phyloP scores from a whole-genome alignment of 2,888 invertebrate species.

The Vesta saturnalis region DNA sequence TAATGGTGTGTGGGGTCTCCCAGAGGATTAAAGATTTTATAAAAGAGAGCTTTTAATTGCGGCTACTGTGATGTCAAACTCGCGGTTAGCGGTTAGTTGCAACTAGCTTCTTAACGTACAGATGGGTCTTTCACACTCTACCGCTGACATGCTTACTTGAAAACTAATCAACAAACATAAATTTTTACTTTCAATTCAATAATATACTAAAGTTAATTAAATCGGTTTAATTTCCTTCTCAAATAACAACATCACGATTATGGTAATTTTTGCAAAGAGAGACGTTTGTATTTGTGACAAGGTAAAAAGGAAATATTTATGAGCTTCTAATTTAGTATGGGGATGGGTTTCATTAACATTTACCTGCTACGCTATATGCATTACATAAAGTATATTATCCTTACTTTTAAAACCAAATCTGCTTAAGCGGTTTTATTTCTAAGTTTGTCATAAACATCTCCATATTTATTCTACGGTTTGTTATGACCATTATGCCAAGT shows the following conservation, averaged over 20 bases:
- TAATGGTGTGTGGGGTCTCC: slow-evolving; percentile 36
- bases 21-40: slow-evolving; percentile 30
- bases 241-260: slow-evolving; percentile 17
- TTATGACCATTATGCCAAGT: no score
- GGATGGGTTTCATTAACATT: slow-evolving; percentile 45
- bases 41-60: slow-evolving; percentile 44
- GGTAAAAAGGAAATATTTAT: slow-evolving; percentile 52
- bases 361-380: not conserved
- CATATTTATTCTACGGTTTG: no score
- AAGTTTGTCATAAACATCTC: no score
- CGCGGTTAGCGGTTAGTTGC: slow-evolving; percentile 41
- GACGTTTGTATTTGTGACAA: slow-evolving; percentile 59
- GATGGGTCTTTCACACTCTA: no score
- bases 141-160: no score
- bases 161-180: no score
- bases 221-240: no score
- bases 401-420: no score
- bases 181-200: no score
- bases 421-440: no score
- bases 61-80: slow-evolving; percentile 45
- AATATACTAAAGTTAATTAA: no score
- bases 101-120: slow-evolving; percentile 41
- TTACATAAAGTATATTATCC: no score
- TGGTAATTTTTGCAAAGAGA: slow-evolving; percentile 49
- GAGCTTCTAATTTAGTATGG: slow-evolving; percentile 54